Evolutionary conservation across 1,140 invertebrate genomes (phyloP).

Genomic region (Ips typographus): DNA sequence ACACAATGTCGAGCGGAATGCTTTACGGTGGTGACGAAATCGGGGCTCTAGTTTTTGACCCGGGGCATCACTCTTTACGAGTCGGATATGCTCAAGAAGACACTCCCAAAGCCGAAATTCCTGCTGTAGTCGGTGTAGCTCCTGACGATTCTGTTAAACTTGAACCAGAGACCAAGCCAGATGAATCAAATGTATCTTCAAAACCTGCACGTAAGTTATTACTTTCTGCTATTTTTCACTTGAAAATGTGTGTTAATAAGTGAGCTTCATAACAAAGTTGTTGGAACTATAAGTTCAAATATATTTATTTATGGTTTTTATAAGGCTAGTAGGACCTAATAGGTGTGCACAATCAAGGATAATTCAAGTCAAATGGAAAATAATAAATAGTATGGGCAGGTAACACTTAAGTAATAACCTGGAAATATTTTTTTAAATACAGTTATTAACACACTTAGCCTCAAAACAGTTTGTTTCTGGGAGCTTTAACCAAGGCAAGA

Average conservation of each 20-base stretch:
- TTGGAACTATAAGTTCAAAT: background rate
- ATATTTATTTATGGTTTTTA: background rate
- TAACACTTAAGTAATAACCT: too few species aligned
- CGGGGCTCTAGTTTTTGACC: slow-evolving; percentile 95
- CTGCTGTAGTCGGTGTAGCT: slow-evolving; percentile 77
- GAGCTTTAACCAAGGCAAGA: too few species aligned
- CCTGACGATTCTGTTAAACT: slow-evolving; percentile 60
- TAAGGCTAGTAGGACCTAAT: too few species aligned
- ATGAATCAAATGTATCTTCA: slow-evolving; percentile 50
- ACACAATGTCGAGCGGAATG: slow-evolving; percentile 61
- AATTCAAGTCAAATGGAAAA: too few species aligned
- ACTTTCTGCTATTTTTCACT: background rate
- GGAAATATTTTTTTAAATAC: too few species aligned
- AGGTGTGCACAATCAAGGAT: too few species aligned
- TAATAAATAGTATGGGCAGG: too few species aligned
- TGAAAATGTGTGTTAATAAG: background rate
- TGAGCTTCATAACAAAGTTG: background rate
- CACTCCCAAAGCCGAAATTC: slow-evolving; percentile 89
- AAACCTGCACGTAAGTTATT: slow-evolving; percentile 55
- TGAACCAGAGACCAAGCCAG: slow-evolving; percentile 64
- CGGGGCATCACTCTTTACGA: slow-evolving; percentile 86
- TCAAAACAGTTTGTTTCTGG: too few species aligned
- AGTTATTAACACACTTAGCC: too few species aligned
- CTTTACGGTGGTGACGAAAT: slow-evolving; percentile 94
- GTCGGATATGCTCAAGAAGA: slow-evolving; percentile 93